These are phyloP conservation scores for Caretta caretta DNA, from an alignment of 2,113 vertebrate species.

Conservation along the genomic window DNA sequence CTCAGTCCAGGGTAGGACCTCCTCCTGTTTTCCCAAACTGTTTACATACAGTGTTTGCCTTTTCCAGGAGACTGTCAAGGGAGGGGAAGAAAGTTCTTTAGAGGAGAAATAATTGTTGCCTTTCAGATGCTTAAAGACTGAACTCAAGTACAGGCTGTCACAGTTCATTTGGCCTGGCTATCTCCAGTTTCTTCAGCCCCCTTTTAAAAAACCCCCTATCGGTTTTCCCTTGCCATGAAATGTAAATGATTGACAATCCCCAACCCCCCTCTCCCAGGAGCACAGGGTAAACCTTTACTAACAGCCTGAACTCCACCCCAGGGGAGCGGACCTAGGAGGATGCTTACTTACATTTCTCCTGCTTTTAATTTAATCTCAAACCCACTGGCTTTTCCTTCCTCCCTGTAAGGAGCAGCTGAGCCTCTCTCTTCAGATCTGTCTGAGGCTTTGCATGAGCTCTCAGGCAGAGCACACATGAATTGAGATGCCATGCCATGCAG, in stretches of 20 bases:
- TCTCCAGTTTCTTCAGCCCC: neutral
- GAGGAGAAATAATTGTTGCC: neutral
- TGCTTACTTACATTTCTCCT: neutral
- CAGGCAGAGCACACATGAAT: neutral
- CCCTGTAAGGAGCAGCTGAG: neutral
- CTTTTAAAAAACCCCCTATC: neutral
- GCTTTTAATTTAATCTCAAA: neutral
- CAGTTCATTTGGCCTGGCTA: neutral
- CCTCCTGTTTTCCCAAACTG: too few relatives aligned
- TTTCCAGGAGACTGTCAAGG: neutral
- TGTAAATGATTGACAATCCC: neutral
- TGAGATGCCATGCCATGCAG: neutral
- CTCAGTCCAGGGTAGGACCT: neutral
- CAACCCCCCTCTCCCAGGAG: neutral
- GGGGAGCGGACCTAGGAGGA: neutral
- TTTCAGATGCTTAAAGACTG: neutral
- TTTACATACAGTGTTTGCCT: neutral
- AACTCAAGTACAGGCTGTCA: neutral
- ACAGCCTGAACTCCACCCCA: neutral
- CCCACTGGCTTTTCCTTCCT: neutral
- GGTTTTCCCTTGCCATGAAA: rapidly evolving
- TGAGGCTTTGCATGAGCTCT: neutral
- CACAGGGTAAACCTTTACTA: neutral
- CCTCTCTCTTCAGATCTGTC: neutral
- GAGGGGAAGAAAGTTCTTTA: neutral